Percentiles rank a stretch among this genome's conserved stretches.
phyloP scores from a whole-genome alignment of 1,140 invertebrate species.

The Saccostrea glomerata region DNA sequence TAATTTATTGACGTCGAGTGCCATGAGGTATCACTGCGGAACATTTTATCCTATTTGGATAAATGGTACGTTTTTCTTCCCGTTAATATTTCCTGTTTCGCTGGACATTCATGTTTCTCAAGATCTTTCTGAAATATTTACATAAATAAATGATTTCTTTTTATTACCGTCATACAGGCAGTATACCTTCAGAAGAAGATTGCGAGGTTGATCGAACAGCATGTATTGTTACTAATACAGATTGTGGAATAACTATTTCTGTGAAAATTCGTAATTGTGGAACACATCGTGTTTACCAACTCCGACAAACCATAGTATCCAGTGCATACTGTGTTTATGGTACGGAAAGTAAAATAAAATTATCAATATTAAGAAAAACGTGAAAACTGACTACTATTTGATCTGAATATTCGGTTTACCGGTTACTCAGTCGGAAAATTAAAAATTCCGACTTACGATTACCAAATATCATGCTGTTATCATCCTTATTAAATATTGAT shows the following conservation, averaged over 20 bases:
- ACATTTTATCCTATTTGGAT: background rate
- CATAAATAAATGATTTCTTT: background rate
- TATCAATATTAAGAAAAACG: too few relatives aligned
- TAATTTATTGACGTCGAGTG: background rate
- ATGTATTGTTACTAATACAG: background rate
- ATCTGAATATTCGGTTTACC: too few relatives aligned
- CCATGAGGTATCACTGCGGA: constrained; percentile 3
- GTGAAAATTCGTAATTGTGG: background rate
- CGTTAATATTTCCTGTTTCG: background rate
- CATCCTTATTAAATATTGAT: too few relatives aligned
- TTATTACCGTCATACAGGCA: background rate
- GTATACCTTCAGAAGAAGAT: background rate
- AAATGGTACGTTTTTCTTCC: background rate
- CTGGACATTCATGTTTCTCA: background rate
- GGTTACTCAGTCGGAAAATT: too few relatives aligned
- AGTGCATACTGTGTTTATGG: constrained; percentile 13
- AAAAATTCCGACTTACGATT: too few relatives aligned
- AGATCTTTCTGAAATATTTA: too few relatives aligned
- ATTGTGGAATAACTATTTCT: background rate
- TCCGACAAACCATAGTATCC: background rate
- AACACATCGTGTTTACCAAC: background rate
- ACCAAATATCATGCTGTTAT: too few relatives aligned
- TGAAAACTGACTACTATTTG: too few relatives aligned
- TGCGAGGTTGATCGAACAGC: background rate
- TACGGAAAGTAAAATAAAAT: background rate